Conservation (phyloP, 1,140 invertebrate species). For the Brevipalpus yothersi region DNA sequence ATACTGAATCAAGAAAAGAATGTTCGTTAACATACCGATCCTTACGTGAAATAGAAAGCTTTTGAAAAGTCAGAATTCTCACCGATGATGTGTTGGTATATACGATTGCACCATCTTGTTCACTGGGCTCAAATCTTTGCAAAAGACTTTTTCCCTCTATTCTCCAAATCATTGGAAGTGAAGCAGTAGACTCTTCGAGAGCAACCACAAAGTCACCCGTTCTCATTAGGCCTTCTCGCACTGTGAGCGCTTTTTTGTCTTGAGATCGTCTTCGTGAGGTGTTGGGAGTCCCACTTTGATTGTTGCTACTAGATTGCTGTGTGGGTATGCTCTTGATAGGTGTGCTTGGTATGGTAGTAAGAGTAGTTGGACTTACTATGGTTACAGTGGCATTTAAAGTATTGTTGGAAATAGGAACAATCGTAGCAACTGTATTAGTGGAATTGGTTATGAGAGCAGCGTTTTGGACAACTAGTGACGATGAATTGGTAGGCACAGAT, state of each 20-base stretch:
- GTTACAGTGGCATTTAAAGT: not conserved
- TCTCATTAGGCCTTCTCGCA: slow-evolving; percentile 26
- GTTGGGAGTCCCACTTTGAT: slow-evolving; percentile 1
- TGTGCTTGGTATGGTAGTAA: not conserved
- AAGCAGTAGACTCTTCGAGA: slow-evolving; percentile 39
- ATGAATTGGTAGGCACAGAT: not conserved
- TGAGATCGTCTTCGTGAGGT: slow-evolving; percentile 7
- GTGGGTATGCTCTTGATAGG: not conserved
- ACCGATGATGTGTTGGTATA: slow-evolving; percentile 68
- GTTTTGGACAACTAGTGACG: not conserved
- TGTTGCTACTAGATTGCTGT: not conserved
- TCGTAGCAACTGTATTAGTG: not conserved
- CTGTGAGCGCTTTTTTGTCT: slow-evolving; percentile 7
- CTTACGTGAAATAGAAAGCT: not conserved
- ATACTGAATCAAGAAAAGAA: slow-evolving; percentile 8
- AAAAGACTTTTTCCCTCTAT: slow-evolving; percentile 60
- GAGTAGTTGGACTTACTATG: not conserved
- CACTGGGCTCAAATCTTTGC: slow-evolving; percentile 61
- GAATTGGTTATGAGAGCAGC: not conserved
- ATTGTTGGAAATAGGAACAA: not conserved
- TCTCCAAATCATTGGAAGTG: slow-evolving; percentile 56
- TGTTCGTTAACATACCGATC: not conserved
- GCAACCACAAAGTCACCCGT: slow-evolving; percentile 53
- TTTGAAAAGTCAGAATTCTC: slow-evolving; percentile 18
- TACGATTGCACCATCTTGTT: slow-evolving; percentile 46